Evolutionary conservation across 2,113 vertebrate genomes (phyloP), one percentile per base, ranked within the genome.

Genomic region (Tylochromis polylepis): DNA sequence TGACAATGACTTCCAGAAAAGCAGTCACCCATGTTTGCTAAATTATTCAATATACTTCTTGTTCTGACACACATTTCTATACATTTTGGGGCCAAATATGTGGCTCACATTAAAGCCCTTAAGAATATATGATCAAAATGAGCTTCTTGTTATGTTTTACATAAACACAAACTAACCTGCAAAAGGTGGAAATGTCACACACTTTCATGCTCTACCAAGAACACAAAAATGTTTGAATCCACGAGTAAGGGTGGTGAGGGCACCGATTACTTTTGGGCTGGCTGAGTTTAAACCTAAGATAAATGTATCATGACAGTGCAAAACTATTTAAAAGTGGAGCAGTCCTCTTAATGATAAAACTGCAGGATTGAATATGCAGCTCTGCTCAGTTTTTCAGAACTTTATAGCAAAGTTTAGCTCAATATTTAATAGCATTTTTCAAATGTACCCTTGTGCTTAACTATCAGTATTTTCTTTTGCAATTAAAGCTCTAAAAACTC

Each of bases 351-450:
- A 51, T 51, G 4, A 77, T 14, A 51, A 77, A 53, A 53, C 0
- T 51, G 1, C 24, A 31, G 27, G 11, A 20, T 11, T n/a, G 4
- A 31, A 77, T 77, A 27, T 31, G 4, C 29, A 29, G 70, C 43
- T 77, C 70, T 7, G 43, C 15, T 29, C 41, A 20, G 41, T 75
- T 29, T 75, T 72, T 10, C 0, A 15, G 65, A 24, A 8, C 38
- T 46, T 70, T 27, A 70, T 41, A 43, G 38, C 22, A 0, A 70
- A 2, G 16, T 46, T 70, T 43, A 70, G 22, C 67, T 43, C 41
- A 7, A 2, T 3, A 72, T 18, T 49, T 2, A 6, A 18, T 14
- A 0, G 5, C 36, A 16, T 46, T 41, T 46, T 4, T 41, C 22
- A 72, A 72, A 72, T 72, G 15, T 29, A 3, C 41, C 18, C 6